Evolutionary conservation across 2,888 invertebrate species (phyloP).

Genomic region (Empis livida): DNA sequence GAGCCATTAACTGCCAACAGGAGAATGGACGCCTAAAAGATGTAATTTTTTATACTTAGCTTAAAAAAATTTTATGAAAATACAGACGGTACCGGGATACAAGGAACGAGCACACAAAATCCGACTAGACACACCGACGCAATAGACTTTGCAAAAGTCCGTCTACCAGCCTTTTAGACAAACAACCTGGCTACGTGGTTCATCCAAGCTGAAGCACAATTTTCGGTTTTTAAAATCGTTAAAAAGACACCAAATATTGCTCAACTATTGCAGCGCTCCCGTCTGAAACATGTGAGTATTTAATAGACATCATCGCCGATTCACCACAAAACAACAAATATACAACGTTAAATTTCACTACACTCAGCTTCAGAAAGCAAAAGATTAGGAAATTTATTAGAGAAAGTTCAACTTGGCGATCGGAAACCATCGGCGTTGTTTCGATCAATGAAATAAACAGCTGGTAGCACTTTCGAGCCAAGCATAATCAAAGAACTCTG

Average conservation of each 20-base stretch:
- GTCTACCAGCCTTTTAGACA: slow-evolving; percentile 2
- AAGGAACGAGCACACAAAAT: too few species aligned
- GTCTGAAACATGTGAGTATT: slow-evolving; percentile 3
- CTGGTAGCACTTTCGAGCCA: background rate
- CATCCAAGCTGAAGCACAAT: slow-evolving; percentile 5
- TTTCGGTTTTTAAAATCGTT: slow-evolving; percentile 1
- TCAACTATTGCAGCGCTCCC: slow-evolving; percentile 3
- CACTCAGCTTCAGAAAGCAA: background rate
- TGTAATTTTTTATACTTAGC: too few species aligned
- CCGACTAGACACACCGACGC: too few species aligned
- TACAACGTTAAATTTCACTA: background rate
- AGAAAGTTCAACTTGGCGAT: slow-evolving; percentile 4
- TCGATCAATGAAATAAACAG: slow-evolving; percentile 3
- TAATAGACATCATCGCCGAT: slow-evolving; percentile 1
- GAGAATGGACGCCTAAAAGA: too few species aligned
- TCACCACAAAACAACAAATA: slow-evolving; percentile 4
- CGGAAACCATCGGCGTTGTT: slow-evolving; percentile 4
- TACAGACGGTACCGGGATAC: too few species aligned
- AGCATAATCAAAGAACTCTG: slow-evolving; percentile 1
- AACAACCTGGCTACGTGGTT: slow-evolving; percentile 2
- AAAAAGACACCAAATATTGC: slow-evolving; percentile 3
- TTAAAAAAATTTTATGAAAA: too few species aligned
- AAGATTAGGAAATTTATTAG: background rate
- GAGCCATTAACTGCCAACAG: too few species aligned
- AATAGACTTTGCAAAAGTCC: too few species aligned